phyloP scores from a whole-genome alignment of 23 tunicate species.

The Halocynthia aurantium region DNA sequence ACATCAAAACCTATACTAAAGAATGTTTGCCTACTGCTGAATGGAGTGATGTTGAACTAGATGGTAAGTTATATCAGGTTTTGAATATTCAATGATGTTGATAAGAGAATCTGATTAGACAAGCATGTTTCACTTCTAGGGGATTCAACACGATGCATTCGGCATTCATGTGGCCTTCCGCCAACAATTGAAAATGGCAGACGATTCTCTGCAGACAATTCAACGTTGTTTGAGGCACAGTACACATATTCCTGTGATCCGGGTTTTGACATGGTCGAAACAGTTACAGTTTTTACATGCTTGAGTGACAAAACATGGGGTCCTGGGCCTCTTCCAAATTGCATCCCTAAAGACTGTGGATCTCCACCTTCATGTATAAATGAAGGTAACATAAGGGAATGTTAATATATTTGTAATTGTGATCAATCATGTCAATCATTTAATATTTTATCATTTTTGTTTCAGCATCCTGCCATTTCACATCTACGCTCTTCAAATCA shows the following conservation, averaged over 20 bases:
- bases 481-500: constrained; percentile 30
- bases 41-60: constrained; percentile 26
- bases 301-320: constrained; percentile 48
- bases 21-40: constrained; percentile 25
- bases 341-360: constrained; percentile 69
- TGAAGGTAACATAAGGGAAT: constrained; percentile 33
- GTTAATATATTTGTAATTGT: background rate
- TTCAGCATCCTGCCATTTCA: constrained; percentile 32
- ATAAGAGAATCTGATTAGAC: too few species aligned
- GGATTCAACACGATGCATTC: constrained; percentile 40
- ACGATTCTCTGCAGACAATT: background rate
- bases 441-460: background rate
- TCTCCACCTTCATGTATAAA: constrained; percentile 32
- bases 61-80: too few species aligned
- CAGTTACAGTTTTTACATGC: constrained; percentile 18
- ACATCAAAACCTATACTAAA: constrained; percentile 17
- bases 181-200: constrained; percentile 32
- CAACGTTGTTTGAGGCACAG: constrained; percentile 15
- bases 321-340: constrained; percentile 50
- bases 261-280: constrained; percentile 51
- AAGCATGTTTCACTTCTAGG: constrained; percentile 6
- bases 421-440: background rate
- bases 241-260: constrained; percentile 47
- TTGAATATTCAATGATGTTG: too few species aligned
- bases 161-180: constrained; percentile 57